Percentiles rank a stretch among this genome's conserved stretches.
Evolutionary conservation across 2,888 invertebrate species (phyloP).

Genomic region (Phymatocera aterrima): DNA sequence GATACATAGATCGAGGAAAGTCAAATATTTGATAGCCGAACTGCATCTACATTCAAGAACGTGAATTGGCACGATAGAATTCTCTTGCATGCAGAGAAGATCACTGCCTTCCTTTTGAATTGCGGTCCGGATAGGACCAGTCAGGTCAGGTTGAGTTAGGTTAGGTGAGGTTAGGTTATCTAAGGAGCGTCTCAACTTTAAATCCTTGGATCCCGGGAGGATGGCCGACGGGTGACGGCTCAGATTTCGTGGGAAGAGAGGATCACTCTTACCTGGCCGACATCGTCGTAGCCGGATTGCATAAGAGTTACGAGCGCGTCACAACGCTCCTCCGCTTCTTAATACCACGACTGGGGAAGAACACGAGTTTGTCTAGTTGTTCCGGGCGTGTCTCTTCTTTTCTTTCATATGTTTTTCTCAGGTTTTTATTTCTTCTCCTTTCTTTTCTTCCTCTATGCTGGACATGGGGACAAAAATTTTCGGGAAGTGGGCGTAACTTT

Average conservation of each 20-base stretch:
- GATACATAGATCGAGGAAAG: constrained; percentile 7
- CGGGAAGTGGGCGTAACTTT: constrained; percentile 45
- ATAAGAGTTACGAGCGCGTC: constrained; percentile 29
- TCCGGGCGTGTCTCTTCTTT: constrained; percentile 40
- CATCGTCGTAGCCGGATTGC: constrained; percentile 14
- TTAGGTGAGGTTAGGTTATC: constrained; percentile 9
- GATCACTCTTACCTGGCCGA: constrained; percentile 2
- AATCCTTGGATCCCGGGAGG: constrained; percentile 21
- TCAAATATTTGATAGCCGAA: constrained; percentile 45
- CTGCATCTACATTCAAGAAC: constrained; percentile 14
- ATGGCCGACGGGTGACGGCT: constrained; percentile 13
- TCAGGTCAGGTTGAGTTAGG: neutral
- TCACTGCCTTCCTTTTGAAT: neutral
- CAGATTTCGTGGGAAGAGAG: constrained; percentile 44
- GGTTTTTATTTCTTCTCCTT: neutral
- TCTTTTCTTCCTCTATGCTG: constrained; percentile 8
- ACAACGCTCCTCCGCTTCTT: constrained; percentile 8
- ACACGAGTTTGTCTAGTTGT: constrained; percentile 41
- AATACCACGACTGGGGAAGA: constrained; percentile 22
- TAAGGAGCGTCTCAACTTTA: constrained; percentile 23
- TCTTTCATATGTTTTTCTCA: neutral
- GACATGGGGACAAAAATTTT: constrained; percentile 43
- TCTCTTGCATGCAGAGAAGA: constrained; percentile 19
- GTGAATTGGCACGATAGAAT: constrained; percentile 39
- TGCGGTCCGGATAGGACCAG: neutral